These are phyloP conservation scores for Porphyrio hochstetteri DNA, from an alignment of 2,113 vertebrate genomes.

Conservation along the genomic window DNA sequence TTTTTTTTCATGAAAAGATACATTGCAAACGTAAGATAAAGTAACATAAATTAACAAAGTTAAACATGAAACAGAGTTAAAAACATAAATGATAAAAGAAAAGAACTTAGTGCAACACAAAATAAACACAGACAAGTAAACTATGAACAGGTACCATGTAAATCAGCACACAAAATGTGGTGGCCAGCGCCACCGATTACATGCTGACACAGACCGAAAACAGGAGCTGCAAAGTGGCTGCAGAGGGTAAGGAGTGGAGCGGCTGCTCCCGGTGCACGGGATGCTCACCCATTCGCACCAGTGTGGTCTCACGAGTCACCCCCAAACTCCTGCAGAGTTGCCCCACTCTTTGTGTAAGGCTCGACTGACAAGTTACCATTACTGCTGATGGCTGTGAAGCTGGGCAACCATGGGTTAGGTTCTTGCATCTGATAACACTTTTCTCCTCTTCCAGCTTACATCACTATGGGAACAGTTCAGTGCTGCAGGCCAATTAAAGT, in stretches of 20 bases:
- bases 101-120: slow-evolving; percentile 50
- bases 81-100: slow-evolving; percentile 32
- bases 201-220: background rate
- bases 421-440: background rate
- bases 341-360: background rate
- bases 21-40: slow-evolving; percentile 50
- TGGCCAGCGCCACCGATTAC: background rate
- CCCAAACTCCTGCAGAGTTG: background rate
- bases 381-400: background rate
- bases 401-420: background rate
- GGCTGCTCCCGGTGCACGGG: background rate
- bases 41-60: slow-evolving; percentile 15
- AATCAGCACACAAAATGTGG: slow-evolving; percentile 10
- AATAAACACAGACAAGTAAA: slow-evolving; percentile 9
- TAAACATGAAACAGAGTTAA: slow-evolving; percentile 21
- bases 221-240: background rate
- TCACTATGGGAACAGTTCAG: background rate
- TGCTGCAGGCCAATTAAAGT: background rate
- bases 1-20: slow-evolving; percentile 38
- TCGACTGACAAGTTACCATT: background rate
- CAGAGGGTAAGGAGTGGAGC: background rate
- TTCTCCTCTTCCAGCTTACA: background rate
- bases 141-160: background rate
- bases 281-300: background rate
- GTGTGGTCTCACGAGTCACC: background rate